Base-by-base conservation (phyloP, 2,113 vertebrate genomes). In the Nothocercus julius region DNA sequence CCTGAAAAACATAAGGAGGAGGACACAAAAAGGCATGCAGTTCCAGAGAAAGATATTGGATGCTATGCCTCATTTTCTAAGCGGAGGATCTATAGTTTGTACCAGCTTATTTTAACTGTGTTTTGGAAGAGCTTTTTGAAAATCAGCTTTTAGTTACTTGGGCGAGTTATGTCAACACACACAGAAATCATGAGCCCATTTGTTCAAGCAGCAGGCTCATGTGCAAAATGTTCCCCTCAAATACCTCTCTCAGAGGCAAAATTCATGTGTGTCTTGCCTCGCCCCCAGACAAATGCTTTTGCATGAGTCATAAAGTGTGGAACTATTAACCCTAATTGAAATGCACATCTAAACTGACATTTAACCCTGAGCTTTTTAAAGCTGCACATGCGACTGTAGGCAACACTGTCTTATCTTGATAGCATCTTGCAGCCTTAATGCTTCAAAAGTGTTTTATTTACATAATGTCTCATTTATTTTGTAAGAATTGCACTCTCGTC, bases 401-500 rank as follows among this genome's bases (percentile, higher is more conserved):
- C 15, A 77, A 86, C 79, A 73, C 66, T 82, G 34, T 83, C 77
- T 90, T 93, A 89, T 79, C 95, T 94, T 77, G 82, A 79, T 92
- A 79, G 74, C 92, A 94, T 93, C 83, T 88, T 96, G 76, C 66
- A 95, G 90, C 92, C 83, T 69, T n/a, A 34, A 95, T 81, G 58
- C 86, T 95, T 94, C 64, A 84, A 36, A 90, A 90, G 30, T 89
- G 36, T 62, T 93, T 94, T 96, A 93, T 97, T 96, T 96, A 95
- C 86, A 94, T 93, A 96, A 95, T 93, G 77, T 88, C 80, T 96
- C 85, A 81, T 96, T 93, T 94, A 87, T 94, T 94, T 94, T 95
- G 51, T 62, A 93, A 92, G 90, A 85, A 62, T 90, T 90, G 24
- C 63, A 77, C 85, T 94, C 66, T 93, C 13, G 40, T 24, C 14